Conservation (phyloP, 2,888 invertebrate species). For the Leptinotarsa tumamoca region DNA sequence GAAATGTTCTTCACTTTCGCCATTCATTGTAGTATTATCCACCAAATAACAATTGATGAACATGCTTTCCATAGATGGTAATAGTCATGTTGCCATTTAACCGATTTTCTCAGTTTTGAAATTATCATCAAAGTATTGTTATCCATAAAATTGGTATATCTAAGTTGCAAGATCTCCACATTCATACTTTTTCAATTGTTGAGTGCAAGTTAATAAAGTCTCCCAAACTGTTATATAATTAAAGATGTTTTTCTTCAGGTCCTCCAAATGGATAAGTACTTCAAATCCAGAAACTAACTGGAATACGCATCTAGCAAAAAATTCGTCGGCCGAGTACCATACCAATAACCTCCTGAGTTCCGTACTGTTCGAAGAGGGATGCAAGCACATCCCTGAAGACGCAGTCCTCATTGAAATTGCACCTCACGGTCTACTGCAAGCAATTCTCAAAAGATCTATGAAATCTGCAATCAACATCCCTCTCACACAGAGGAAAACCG, state of each 20-base stretch:
- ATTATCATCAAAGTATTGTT: too few relatives aligned
- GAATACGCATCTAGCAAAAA: conserved; percentile 70
- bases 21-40: too few relatives aligned
- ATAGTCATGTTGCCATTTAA: too few relatives aligned
- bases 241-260: conserved; percentile 44
- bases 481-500: conserved; percentile 78
- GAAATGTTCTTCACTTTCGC: too few relatives aligned
- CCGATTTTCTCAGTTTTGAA: too few relatives aligned
- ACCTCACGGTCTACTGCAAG: conserved; percentile 89
- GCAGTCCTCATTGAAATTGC: conserved; percentile 91
- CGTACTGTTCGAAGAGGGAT: conserved; percentile 86
- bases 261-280: conserved; percentile 75
- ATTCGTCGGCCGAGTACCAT: conserved; percentile 76
- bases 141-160: too few relatives aligned
- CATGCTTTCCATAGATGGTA: too few relatives aligned
- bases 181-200: too few relatives aligned
- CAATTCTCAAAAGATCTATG: conserved; percentile 84
- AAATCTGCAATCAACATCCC: conserved; percentile 78
- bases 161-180: too few relatives aligned
- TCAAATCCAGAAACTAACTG: conserved; percentile 74
- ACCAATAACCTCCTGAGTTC: conserved; percentile 76
- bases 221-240: too few relatives aligned
- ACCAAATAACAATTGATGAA: too few relatives aligned
- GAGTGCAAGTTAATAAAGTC: too few relatives aligned
- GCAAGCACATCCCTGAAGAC: conserved; percentile 81